Base-by-base conservation (phyloP, 1,140 invertebrate species). In the Chlorops oryzae region DNA sequence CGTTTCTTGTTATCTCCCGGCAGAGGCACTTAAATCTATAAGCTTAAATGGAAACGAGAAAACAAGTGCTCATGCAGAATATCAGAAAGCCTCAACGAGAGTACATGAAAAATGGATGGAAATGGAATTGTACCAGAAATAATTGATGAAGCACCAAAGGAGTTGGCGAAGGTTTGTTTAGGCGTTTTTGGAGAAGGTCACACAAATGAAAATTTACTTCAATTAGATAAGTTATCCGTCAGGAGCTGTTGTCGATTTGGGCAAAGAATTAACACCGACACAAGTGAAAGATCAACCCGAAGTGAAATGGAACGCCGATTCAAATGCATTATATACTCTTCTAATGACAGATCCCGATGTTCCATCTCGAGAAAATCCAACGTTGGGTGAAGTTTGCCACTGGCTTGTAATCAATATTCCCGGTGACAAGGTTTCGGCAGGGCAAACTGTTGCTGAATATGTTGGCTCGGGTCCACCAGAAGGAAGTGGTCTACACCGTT, bases 401-500 rank as follows among this genome's bases (percentile, higher is more conserved):
- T 96, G 92, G 92, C 70, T 94, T 3, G 86, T 96, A 1, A 87
- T 81, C 7, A 97, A 97, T 67, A 92, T 97, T 63, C 90, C 89
- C 13, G 92, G 87, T 32, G 76, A 75, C 57, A 78, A 89, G 38
- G 72, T 96, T 1, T 58, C 68, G 0, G 74, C 81, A 39, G 93
- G 93, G 9, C 86, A 90, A 54, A 77, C 78, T 1, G 67, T 95
- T 0, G 83, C 84, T 4, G 84, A 82, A 5, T 96, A 94, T 70
- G 75, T 93, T 54, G 91, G 92, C 21, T 80, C 91, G 41, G 91
- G 89, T 13, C 91, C 92, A 3, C 88, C 89, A 13, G 73, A 86
- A 60, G 85, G 79, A 42, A 89, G 87, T 22, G 86, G 84, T 51
- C 78, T 95, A 34, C 93, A 97, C 75, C 82, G 94, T 47, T 98